Percentiles rank a stretch among this genome's conserved stretches.
These are phyloP conservation scores for Eueremaeus valkanovi DNA, from an alignment of 2,888 invertebrate species.

Conservation along the genomic window DNA sequence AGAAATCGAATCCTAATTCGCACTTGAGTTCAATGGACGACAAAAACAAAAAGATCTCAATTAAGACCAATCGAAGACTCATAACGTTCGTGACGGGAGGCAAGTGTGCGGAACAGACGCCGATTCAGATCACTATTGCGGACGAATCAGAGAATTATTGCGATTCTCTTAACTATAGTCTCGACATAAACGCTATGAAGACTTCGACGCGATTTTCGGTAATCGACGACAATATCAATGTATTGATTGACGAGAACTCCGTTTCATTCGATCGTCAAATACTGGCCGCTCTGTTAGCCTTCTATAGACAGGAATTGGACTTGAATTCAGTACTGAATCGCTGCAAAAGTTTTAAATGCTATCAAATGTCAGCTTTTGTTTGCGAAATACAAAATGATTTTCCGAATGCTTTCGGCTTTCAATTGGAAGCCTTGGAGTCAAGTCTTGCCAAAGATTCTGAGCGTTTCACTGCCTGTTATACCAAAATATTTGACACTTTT, in stretches of 20 bases:
- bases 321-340: conserved; percentile 5
- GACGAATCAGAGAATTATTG: neutral
- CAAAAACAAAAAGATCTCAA: conserved; percentile 17
- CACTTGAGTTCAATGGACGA: neutral
- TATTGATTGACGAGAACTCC: neutral
- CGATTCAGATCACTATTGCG: conserved; percentile 53
- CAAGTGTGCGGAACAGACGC: conserved; percentile 64
- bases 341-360: conserved; percentile 2
- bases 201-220: conserved; percentile 36
- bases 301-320: conserved; percentile 27
- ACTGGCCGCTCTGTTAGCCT: neutral
- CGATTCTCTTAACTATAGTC: conserved; percentile 32
- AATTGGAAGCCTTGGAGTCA: conserved; percentile 2
- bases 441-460: neutral
- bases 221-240: conserved; percentile 3
- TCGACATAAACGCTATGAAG: conserved; percentile 54
- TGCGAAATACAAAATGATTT: conserved; percentile 24
- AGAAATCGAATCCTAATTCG: neutral
- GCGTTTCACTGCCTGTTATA: neutral
- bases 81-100: conserved; percentile 57
- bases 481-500: neutral
- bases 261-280: neutral
- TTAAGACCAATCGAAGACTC: conserved; percentile 58
- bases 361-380: conserved; percentile 27
- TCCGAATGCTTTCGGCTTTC: neutral